These are phyloP conservation scores for Drosophila teissieri DNA, from an alignment of 1,140 invertebrate species.

Conservation along the genomic window DNA sequence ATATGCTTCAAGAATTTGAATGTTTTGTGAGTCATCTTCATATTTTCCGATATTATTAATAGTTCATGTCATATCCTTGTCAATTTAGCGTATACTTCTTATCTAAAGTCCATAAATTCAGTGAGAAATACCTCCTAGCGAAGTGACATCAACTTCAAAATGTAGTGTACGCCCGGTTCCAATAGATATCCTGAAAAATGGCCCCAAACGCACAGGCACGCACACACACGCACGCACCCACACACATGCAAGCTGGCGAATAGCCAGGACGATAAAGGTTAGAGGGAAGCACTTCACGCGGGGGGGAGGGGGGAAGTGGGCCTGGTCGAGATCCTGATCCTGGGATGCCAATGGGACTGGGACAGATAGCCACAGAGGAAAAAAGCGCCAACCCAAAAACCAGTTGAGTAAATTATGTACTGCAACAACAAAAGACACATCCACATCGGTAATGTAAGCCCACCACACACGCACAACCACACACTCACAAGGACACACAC, in stretches of 20 bases:
- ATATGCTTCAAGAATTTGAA: too few relatives aligned
- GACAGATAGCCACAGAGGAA: conserved; percentile 67
- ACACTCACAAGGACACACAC: too few relatives aligned
- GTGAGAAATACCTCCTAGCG: background rate
- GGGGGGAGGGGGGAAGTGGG: conserved; percentile 44
- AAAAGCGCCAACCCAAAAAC: conserved; percentile 72
- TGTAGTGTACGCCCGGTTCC: conserved; percentile 29
- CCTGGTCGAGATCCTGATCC: conserved; percentile 12
- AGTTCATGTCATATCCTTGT: too few relatives aligned
- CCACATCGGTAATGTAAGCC: conserved; percentile 36
- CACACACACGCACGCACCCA: conserved; percentile 14
- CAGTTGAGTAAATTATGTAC: conserved; percentile 82
- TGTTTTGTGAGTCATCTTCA: too few relatives aligned
- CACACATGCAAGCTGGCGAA: conserved; percentile 12
- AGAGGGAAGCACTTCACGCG: conserved; percentile 27
- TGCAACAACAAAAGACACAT: conserved; percentile 36
- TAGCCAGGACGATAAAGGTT: conserved; percentile 36
- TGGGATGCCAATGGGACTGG: conserved; percentile 24
- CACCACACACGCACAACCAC: conserved; percentile 18
- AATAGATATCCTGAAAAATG: conserved; percentile 23
- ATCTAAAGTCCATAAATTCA: too few relatives aligned
- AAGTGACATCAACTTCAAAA: too few relatives aligned
- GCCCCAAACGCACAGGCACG: conserved; percentile 33
- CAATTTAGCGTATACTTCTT: too few relatives aligned
- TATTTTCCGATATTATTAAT: too few relatives aligned